Evolutionary conservation across 2,797 vertebrate genomes (phyloP).

Genomic region (Melanotaenia parkinsoni): DNA sequence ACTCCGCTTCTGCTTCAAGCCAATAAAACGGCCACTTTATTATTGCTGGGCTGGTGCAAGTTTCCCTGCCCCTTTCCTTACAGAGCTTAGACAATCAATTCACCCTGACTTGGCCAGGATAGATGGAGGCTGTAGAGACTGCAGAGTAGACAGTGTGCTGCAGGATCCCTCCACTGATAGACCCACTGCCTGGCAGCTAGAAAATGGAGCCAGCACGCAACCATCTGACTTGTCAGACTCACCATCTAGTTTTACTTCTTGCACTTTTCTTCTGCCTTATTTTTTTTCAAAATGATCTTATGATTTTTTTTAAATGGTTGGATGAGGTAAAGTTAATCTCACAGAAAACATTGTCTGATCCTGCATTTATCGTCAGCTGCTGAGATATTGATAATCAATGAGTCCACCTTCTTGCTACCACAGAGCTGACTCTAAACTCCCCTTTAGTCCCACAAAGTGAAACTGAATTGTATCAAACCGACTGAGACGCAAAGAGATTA

Average conservation of each 20-base stretch:
- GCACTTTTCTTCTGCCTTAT: constrained; percentile 28
- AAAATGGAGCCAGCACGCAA: constrained; percentile 71
- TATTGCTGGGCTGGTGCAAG: constrained; percentile 47
- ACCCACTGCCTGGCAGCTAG: constrained; percentile 69
- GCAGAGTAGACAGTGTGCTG: constrained; percentile 74
- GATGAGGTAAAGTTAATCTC: background rate
- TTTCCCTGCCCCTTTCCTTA: constrained; percentile 32
- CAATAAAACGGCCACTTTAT: constrained; percentile 56
- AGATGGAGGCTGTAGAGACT: constrained; percentile 71
- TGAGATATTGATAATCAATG: constrained; percentile 5
- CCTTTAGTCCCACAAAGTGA: constrained; percentile 28
- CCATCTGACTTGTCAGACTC: constrained; percentile 59
- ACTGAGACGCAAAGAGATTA: constrained; percentile 71
- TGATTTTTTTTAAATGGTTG: background rate
- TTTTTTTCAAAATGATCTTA: background rate
- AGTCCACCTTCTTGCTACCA: background rate
- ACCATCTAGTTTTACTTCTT: constrained; percentile 42
- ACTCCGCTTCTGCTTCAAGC: constrained; percentile 46
- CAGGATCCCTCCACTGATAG: constrained; percentile 70
- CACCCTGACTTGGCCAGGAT: constrained; percentile 72
- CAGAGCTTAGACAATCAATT: constrained; percentile 76
- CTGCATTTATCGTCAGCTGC: constrained; percentile 7
- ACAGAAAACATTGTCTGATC: background rate
- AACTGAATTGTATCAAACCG: constrained; percentile 57
- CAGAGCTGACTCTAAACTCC: constrained; percentile 14